A percentile compares a stretch with the other conserved stretches of the same genome.
Conservation (phyloP, 2,888 invertebrate species). For the Apamea anceps region DNA sequence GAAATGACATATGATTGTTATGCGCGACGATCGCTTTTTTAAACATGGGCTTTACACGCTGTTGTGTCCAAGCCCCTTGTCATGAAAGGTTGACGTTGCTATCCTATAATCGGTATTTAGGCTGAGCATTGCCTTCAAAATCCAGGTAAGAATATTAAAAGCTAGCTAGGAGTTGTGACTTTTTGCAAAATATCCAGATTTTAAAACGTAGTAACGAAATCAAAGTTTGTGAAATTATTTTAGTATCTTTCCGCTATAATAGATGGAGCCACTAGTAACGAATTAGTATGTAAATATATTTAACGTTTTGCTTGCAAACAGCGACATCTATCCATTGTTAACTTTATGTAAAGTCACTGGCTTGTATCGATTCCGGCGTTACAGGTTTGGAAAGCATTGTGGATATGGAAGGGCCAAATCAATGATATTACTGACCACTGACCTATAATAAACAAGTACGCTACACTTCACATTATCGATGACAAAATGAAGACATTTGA, state of each 20-base stretch:
- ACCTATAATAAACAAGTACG: no score
- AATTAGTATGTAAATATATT: background rate
- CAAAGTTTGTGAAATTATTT: background rate
- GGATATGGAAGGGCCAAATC: no score
- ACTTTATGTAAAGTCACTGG: no score
- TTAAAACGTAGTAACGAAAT: background rate
- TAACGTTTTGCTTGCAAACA: no score
- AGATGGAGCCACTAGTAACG: slow-evolving; percentile 35
- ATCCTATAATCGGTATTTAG: background rate
- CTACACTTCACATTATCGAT: no score
- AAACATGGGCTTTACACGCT: background rate
- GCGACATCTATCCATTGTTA: no score
- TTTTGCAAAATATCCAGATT: background rate
- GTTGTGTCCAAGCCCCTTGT: background rate
- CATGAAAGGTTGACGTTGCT: background rate
- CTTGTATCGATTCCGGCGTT: no score
- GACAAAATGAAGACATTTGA: no score
- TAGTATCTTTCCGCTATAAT: background rate
- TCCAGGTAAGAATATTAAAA: background rate
- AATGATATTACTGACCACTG: no score
- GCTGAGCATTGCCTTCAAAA: background rate
- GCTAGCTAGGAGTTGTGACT: background rate
- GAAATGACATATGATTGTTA: background rate
- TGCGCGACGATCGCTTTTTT: background rate
- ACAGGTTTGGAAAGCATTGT: no score